Conservation (phyloP, 2,888 invertebrate genomes). For the Diloba caeruleocephala region DNA sequence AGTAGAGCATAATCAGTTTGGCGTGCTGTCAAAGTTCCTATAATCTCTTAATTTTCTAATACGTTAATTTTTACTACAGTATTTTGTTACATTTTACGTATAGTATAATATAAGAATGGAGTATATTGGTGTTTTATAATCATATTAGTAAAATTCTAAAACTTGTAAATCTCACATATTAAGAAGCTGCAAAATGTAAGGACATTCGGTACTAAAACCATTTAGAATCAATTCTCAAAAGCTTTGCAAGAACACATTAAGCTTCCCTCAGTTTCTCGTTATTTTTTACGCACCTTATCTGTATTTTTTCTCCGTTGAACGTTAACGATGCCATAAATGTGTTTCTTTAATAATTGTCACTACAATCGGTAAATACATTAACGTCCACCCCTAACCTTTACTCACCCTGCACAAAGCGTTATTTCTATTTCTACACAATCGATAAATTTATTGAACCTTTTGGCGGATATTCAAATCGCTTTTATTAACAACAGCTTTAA, state of each 20-base stretch:
- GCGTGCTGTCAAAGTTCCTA: no score
- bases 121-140: no score
- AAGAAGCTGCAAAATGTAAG: neutral
- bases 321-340: constrained; percentile 63
- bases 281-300: constrained; percentile 56
- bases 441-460: neutral
- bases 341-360: constrained; percentile 57
- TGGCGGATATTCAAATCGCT: constrained; percentile 18
- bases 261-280: constrained; percentile 26
- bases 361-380: constrained; percentile 42
- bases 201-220: constrained; percentile 1
- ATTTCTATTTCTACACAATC: constrained; percentile 4
- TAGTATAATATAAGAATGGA: no score
- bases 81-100: no score
- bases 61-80: no score
- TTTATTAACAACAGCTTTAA: constrained; percentile 11
- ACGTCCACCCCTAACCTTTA: constrained; percentile 12
- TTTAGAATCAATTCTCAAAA: constrained; percentile 31
- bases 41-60: no score
- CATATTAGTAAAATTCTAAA: neutral
- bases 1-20: no score
- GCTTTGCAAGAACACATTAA: constrained; percentile 45
- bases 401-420: constrained; percentile 4
- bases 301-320: constrained; percentile 53
- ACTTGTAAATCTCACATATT: neutral